These are phyloP conservation scores for Hippocampus mohnikei DNA, from an alignment of 2,113 vertebrate species.

Conservation along the genomic window DNA sequence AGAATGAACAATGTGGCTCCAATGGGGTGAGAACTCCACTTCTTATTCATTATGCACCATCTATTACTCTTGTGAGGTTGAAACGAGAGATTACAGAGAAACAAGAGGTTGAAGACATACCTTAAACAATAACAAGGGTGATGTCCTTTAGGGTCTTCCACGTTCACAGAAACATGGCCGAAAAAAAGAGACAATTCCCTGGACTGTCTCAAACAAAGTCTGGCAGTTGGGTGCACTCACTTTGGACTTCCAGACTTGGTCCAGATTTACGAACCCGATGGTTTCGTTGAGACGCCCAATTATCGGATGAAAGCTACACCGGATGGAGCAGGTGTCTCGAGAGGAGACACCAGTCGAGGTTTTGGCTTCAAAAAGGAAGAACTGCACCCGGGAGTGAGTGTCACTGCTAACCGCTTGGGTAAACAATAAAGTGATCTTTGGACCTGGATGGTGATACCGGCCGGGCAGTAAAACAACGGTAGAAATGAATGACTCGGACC, in stretches of 20 bases:
- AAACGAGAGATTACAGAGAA: not conserved
- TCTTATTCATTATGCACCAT: not conserved
- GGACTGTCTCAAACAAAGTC: not conserved
- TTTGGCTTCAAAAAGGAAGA: conserved; percentile 36
- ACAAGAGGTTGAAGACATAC: not conserved
- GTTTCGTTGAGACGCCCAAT: conserved; percentile 1
- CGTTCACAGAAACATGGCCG: not conserved
- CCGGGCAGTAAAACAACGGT: conserved; percentile 52
- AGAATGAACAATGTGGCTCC: not conserved
- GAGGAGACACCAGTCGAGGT: conserved; percentile 13
- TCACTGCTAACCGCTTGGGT: conserved; percentile 36
- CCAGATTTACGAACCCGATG: not conserved
- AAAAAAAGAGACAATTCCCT: not conserved
- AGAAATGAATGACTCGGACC: conserved; percentile 28
- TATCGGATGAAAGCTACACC: conserved; percentile 14
- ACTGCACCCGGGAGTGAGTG: conserved; percentile 8
- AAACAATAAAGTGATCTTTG: conserved; percentile 66
- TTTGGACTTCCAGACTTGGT: not conserved
- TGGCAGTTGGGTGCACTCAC: not conserved
- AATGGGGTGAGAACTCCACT: not conserved
- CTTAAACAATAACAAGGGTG: not conserved
- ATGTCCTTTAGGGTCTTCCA: not conserved
- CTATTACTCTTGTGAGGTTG: not conserved
- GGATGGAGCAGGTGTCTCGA: conserved; percentile 13
- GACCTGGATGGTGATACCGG: conserved; percentile 48